Evolutionary conservation across 1,140 invertebrate genomes (phyloP), one percentile per base, ranked within the genome.

Genomic region (Batillaria attramentaria): DNA sequence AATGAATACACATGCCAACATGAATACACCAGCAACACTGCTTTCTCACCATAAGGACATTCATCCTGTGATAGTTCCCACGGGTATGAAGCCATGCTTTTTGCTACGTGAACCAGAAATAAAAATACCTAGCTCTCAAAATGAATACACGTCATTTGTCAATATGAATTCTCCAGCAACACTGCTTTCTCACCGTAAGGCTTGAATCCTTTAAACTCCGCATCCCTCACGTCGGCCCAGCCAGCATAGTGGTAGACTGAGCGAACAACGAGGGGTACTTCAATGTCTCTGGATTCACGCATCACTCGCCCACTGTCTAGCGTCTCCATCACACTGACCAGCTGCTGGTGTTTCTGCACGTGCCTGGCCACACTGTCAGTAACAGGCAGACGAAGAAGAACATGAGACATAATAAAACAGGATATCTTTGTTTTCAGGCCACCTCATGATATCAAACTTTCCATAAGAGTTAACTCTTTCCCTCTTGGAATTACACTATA

Each of bases 201-300:
- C 79, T 90, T 89, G 90, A 90, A 92, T 33, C 86, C 86, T 39
- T 70, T 81, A 85, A 92, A 89, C 79, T 92, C 90, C 35, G 87
- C 85, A n/a, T 91, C 88, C 78, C 87, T 86, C n/a, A 92, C 82
- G 77, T 92, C 88, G 33, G 92, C 92, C 91, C 91, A 92, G 35
- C 92, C 92, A 70, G 92, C 91, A 86, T 92, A 88, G 81, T 92
- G 89, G 79, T 92, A 92, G 66, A 92, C 89, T 75, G 91, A 89
- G 39, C 91, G 83, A 13, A 92, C 86, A 16, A 90, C 87, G 54
- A 86, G 85, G 6, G 91, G 91, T 35, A 92, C 83, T 81, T 92
- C 92, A 74, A 87, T 87, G 81, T 91, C 90, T 54, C 91, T 77
- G 2, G 87, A 90, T 85, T 92, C 91, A 37, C 90, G 83, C 74